Conservation (phyloP, 2,797 vertebrate species). For the Melanotaenia maccullochi region DNA sequence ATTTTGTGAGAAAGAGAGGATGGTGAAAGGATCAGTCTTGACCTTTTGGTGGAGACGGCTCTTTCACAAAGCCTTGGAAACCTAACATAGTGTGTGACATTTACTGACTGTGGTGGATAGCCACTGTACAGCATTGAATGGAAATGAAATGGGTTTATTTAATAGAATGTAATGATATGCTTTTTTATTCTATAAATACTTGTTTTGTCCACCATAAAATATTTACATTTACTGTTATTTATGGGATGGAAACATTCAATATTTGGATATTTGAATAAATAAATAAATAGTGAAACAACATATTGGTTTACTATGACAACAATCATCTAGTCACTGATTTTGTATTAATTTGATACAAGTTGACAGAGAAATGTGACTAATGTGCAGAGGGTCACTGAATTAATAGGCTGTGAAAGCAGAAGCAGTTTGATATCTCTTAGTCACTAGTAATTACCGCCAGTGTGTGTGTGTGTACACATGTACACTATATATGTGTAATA, state of each 20-base stretch:
- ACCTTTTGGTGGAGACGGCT: conserved; percentile 59
- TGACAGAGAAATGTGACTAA: conserved; percentile 11
- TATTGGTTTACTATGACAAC: conserved; percentile 4
- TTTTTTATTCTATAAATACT: too few species aligned
- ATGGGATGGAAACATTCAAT: too few species aligned
- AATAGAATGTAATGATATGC: background rate
- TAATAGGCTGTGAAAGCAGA: conserved; percentile 28
- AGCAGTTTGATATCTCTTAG: conserved; percentile 15
- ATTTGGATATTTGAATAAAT: too few species aligned
- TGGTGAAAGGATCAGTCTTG: conserved; percentile 57
- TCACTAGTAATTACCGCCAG: conserved; percentile 22
- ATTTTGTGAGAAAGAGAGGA: conserved; percentile 46
- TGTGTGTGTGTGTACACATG: background rate
- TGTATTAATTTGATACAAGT: background rate
- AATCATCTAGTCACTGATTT: background rate
- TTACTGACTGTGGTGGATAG: conserved; percentile 49
- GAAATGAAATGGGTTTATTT: conserved; percentile 20
- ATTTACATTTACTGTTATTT: too few species aligned
- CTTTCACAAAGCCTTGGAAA: conserved; percentile 62
- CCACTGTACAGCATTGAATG: conserved; percentile 29
- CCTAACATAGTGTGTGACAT: conserved; percentile 69
- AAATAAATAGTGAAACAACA: background rate
- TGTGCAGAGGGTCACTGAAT: conserved; percentile 34
- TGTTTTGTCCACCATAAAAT: background rate
- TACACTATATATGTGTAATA: too few species aligned